These are phyloP conservation scores for Pogonognathellus flavescens DNA, from an alignment of 1,140 invertebrate species.

Conservation along the genomic window DNA sequence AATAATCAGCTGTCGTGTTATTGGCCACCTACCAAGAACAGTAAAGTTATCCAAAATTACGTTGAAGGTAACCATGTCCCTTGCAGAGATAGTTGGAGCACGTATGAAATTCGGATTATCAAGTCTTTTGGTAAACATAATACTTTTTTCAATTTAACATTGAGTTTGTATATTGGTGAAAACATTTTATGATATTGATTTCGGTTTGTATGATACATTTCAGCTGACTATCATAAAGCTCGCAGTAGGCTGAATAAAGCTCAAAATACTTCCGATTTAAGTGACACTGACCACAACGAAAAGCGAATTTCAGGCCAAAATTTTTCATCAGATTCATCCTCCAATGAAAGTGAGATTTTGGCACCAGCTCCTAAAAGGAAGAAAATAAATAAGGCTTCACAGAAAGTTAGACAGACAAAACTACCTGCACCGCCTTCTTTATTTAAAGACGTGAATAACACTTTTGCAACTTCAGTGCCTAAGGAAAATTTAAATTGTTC, in stretches of 20 bases:
- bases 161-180: background rate
- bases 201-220: background rate
- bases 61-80: background rate
- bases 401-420: too few species aligned
- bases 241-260: background rate
- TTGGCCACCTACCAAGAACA: background rate
- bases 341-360: background rate
- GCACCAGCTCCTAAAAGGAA: background rate
- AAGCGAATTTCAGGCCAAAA: too few species aligned
- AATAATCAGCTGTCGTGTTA: background rate
- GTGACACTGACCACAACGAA: background rate
- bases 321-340: too few species aligned
- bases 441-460: too few species aligned
- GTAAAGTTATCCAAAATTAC: background rate
- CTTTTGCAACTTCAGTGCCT: too few species aligned
- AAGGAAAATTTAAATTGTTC: too few species aligned
- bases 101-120: background rate
- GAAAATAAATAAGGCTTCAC: background rate
- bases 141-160: background rate
- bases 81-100: background rate
- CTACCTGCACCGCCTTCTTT: too few species aligned
- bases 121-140: background rate
- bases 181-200: background rate
- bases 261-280: background rate
- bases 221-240: background rate